Conservation (phyloP, 2,113 vertebrate genomes). For the Vicugna pacos region DNA sequence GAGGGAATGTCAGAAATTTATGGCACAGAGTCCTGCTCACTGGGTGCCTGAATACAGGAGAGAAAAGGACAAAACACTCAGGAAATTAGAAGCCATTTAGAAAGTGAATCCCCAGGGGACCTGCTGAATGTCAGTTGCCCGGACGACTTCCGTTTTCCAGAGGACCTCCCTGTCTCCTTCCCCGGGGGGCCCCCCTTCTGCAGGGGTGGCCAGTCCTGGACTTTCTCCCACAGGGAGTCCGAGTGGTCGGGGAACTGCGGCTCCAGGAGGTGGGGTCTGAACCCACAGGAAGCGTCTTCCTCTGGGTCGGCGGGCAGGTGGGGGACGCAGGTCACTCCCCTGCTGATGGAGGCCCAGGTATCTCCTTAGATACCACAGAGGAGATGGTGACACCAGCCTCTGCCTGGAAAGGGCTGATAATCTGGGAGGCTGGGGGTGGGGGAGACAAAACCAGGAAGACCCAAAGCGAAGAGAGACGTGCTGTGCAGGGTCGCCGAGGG, state of each 20-base stretch:
- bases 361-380: background rate
- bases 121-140: conserved; percentile 61
- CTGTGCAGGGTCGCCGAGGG: background rate
- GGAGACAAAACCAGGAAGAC: background rate
- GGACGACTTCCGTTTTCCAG: background rate
- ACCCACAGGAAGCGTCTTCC: background rate
- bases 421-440: background rate
- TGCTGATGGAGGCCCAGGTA: background rate
- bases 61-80: conserved; percentile 74
- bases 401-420: background rate
- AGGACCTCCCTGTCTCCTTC: background rate
- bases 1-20: conserved; percentile 43
- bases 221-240: background rate
- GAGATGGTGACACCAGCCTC: background rate
- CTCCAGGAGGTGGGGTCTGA: background rate
- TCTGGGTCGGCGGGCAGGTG: background rate
- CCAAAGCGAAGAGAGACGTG: background rate
- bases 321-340: background rate
- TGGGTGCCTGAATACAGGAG: conserved; percentile 1
- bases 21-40: background rate
- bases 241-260: fast-evolving
- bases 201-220: background rate
- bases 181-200: background rate
- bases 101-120: conserved; percentile 65
- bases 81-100: conserved; percentile 77